Evolutionary conservation across 2,797 vertebrate species (phyloP), one percentile per base, ranked within the genome.

Genomic region (Amniataba percoides): DNA sequence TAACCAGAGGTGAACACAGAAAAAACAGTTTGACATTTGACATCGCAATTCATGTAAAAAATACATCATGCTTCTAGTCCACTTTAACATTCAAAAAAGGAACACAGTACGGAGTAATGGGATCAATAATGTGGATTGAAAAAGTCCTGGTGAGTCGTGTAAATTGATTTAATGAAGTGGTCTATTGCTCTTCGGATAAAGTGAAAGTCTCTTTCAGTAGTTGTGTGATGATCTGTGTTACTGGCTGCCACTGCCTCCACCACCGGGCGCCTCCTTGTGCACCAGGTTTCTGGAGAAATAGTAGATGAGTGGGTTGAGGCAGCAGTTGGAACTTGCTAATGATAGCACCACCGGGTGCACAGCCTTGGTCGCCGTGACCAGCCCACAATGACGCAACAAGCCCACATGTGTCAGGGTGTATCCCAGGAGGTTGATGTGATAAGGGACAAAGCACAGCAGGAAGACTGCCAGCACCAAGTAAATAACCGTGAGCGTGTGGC

Each of bases 221-320:
- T 61, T 3, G 13, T 18, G 12, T 42, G 46, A 42, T 11, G 18
- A 34, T 65, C 5, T 16, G 10, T 64, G 70, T 90, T 78, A 85
- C 11, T 85, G 73, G 66, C 85, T 89, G 58, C 84, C 84, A 2
- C 83, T 90, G 51, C 74, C 87, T 70, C 78, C 55, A 4, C 76
- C 56, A 2, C 77, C 15, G 0, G 25, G 34, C 1, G 14, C 52
- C 43, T 93, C 78, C 70, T 59, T 89, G 76, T 91, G 88, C 61
- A 81, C 59, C 61, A 88, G 55, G 58, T 84, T 91, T 74, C 92
- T 91, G 78, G 94, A 95, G 79, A 93, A 94, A 56, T 94, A 95
- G 86, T 96, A 95, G 74, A 95, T 81, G 18, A 95, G 75, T 1
- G 93, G 95, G 71, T 96, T 95, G 48, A 95, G 88, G 85, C 94